phyloP scores from a whole-genome alignment of 2,113 vertebrate species.

The Talpa occidentalis region DNA sequence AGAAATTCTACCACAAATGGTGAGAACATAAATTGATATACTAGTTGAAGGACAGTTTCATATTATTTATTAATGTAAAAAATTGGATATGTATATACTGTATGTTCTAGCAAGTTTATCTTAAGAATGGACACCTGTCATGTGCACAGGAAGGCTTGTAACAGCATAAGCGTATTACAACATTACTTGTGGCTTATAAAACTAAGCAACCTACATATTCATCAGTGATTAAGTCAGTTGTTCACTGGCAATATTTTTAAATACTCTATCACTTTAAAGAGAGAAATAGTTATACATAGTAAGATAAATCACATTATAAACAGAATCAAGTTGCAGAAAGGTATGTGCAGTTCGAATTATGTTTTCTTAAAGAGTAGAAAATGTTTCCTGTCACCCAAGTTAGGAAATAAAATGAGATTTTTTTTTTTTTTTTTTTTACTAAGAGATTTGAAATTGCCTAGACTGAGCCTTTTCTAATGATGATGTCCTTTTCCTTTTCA shows the following conservation, averaged over 20 bases:
- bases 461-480: background rate
- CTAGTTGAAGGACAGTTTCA: background rate
- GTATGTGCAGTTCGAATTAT: background rate
- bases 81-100: background rate
- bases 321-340: background rate
- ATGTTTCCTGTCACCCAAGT: background rate
- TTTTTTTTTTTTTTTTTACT: background rate
- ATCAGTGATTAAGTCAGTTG: background rate
- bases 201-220: background rate
- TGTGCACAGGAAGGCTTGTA: background rate
- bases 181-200: background rate
- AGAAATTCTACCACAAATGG: background rate
- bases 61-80: constrained; percentile 17
- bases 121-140: background rate
- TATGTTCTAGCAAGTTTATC: background rate
- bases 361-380: constrained; percentile 10
- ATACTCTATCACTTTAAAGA: background rate
- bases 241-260: constrained; percentile 7
- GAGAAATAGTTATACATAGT: background rate
- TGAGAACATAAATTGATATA: background rate
- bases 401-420: background rate
- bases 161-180: background rate
- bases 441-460: background rate
- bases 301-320: background rate
- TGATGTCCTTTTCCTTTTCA: background rate